A percentile compares a stretch with the other conserved stretches of the same genome.
phyloP scores from a whole-genome alignment of 2,113 vertebrate species.

The Crotalus viridis region DNA sequence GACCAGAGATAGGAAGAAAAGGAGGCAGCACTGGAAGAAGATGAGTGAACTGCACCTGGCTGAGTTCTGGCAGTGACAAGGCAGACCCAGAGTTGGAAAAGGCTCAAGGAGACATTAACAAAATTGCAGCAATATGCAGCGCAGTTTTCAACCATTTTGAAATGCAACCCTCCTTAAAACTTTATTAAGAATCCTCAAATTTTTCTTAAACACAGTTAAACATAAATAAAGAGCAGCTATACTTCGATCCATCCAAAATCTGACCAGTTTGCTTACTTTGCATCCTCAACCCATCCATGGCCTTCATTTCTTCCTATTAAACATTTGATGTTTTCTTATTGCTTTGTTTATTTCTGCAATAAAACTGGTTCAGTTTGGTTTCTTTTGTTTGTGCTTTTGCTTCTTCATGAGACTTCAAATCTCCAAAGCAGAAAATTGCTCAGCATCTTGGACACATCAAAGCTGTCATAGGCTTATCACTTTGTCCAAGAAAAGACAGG shows the following conservation, averaged over 20 bases:
- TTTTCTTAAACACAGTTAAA: not conserved
- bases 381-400: not conserved
- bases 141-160: not conserved
- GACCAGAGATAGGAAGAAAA: not conserved
- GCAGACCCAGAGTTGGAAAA: not conserved
- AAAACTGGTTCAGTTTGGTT: not conserved
- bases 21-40: not conserved
- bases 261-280: not conserved
- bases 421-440: not conserved
- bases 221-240: not conserved
- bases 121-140: not conserved
- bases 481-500: not conserved
- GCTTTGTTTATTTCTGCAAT: not conserved
- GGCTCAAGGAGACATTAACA: not conserved
- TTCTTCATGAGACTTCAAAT: not conserved
- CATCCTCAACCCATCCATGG: not conserved
- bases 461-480: not conserved
- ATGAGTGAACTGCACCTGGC: not conserved
- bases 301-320: not conserved
- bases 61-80: not conserved
- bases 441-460: not conserved
- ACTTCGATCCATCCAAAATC: not conserved
- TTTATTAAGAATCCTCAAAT: not conserved
- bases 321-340: not conserved
- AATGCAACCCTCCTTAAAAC: not conserved